Evolutionary conservation across 2,888 invertebrate genomes (phyloP).

Genomic region (Eudasyphora cyanicolor): DNA sequence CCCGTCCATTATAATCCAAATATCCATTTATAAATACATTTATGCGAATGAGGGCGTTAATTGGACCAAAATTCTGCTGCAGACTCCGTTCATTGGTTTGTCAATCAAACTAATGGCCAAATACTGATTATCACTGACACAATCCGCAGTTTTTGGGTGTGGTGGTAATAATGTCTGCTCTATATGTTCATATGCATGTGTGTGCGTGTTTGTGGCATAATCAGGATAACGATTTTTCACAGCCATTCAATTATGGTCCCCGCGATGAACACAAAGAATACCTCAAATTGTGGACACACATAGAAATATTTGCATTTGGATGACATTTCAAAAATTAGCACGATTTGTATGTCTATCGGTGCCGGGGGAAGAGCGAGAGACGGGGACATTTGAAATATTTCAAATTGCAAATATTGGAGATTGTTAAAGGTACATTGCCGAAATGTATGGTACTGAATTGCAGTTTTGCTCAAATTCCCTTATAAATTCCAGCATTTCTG

Average conservation of each 20-base stretch:
- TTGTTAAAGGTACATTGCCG: not conserved
- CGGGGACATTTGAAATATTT: not conserved
- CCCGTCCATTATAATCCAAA: not conserved
- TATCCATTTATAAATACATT: not conserved
- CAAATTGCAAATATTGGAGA: not conserved
- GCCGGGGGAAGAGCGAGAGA: no score
- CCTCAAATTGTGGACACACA: slow-evolving; percentile 6
- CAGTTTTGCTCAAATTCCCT: not conserved
- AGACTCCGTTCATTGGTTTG: not conserved
- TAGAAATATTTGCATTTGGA: slow-evolving; percentile 19
- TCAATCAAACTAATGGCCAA: slow-evolving; percentile 33
- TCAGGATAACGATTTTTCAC: slow-evolving; percentile 26
- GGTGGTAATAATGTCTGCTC: not conserved
- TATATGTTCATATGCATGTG: not conserved
- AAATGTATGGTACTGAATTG: no score
- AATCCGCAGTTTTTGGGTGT: not conserved
- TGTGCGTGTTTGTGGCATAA: not conserved
- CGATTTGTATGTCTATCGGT: not conserved
- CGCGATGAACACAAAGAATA: not conserved
- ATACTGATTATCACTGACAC: slow-evolving; percentile 11
- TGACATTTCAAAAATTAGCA: slow-evolving; percentile 15
- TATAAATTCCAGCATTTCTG: not conserved
- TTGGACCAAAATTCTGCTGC: slow-evolving; percentile 33
- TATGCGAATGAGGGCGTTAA: not conserved
- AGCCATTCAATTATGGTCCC: slow-evolving; percentile 17